phyloP scores from a whole-genome alignment of 2,113 vertebrate species.

The Muntiacus reevesi region DNA sequence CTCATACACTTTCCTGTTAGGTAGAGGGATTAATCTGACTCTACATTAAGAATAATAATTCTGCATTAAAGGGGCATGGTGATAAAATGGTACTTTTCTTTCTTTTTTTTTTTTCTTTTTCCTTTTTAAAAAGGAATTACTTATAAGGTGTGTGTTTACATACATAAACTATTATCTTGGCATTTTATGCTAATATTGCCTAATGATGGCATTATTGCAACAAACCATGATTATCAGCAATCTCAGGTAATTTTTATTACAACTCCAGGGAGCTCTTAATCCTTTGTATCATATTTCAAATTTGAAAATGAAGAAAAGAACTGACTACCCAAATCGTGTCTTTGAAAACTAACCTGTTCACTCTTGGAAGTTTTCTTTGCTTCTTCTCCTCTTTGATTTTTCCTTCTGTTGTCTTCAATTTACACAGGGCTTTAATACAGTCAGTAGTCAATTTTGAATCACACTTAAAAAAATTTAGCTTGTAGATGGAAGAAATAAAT shows the following conservation, averaged over 20 bases:
- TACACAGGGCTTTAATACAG: neutral
- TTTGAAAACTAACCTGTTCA: neutral
- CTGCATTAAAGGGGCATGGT: neutral
- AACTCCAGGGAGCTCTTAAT: neutral
- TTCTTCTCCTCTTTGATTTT: neutral
- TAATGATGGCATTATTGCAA: constrained; percentile 1
- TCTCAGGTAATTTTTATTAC: neutral
- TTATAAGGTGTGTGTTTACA: neutral
- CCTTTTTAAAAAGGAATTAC: neutral
- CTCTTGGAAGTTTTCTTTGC: neutral
- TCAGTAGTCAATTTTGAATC: neutral
- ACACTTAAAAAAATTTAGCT: neutral
- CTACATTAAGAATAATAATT: neutral
- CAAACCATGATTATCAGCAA: neutral
- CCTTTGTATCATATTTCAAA: neutral
- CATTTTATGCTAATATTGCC: neutral
- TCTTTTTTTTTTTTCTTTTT: neutral
- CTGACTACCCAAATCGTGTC: neutral
- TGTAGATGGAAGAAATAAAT: neutral
- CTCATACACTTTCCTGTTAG: neutral
- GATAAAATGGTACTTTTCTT: neutral
- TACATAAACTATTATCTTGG: neutral
- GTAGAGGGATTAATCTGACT: neutral
- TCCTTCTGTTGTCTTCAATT: neutral
- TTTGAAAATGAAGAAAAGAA: constrained; percentile 13